A percentile compares a stretch with the other conserved stretches of the same genome.
These are phyloP conservation scores for Corydoras sp. DNA, from an alignment of 2,113 vertebrate species.

Conservation along the genomic window DNA sequence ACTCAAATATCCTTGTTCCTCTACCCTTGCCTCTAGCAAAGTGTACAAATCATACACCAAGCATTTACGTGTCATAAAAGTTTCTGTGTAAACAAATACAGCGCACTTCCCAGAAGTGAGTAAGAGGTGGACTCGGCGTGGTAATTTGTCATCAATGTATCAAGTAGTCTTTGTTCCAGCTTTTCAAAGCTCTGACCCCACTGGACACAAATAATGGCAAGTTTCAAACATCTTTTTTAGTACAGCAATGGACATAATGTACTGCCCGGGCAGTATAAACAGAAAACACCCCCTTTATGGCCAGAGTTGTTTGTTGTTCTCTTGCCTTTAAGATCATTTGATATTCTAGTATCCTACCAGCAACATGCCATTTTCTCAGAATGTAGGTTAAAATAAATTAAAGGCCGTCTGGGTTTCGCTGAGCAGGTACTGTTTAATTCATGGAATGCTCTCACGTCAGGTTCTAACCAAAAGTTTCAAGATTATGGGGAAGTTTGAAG, in stretches of 20 bases:
- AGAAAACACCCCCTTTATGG: no score
- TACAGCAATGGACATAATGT: no score
- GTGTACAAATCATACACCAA: conserved; percentile 9
- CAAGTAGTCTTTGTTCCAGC: conserved; percentile 19
- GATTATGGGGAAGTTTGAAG: conserved; percentile 17
- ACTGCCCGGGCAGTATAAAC: neutral
- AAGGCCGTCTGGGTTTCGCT: no score
- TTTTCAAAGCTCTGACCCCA: neutral
- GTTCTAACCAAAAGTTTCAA: conserved; percentile 9
- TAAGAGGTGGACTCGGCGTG: conserved; percentile 15
- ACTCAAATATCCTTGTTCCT: conserved; percentile 88
- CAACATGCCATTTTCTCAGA: no score
- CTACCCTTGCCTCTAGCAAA: conserved; percentile 54
- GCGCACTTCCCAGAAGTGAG: conserved; percentile 21
- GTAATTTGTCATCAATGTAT: conserved; percentile 31
- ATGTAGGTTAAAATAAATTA: no score
- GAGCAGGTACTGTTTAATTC: neutral
- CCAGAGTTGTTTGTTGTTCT: no score
- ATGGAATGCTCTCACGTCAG: conserved; percentile 8
- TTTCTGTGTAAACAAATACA: conserved; percentile 30
- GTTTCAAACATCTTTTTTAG: neutral
- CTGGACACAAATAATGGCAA: conserved; percentile 10
- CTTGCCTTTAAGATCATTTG: no score
- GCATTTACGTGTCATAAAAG: conserved; percentile 31
- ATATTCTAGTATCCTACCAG: no score